These are phyloP conservation scores for Heteromyza rotundicornis DNA, from an alignment of 2,888 invertebrate genomes.

Conservation along the genomic window DNA sequence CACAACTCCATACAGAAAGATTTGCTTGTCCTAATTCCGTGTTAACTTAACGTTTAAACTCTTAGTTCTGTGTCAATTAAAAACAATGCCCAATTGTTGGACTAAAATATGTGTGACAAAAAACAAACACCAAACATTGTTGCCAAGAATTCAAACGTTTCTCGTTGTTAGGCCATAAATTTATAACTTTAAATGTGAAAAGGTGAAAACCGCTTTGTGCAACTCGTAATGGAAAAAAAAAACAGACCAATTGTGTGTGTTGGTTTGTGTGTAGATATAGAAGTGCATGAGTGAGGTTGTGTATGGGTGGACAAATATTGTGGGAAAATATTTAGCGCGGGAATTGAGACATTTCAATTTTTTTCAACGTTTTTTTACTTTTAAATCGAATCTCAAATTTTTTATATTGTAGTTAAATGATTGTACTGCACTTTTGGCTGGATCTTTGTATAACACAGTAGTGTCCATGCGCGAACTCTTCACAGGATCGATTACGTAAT, in stretches of 20 bases:
- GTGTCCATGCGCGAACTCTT: no score
- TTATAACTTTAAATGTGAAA: constrained; percentile 1
- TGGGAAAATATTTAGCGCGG: constrained; percentile 16
- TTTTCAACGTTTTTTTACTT: background rate
- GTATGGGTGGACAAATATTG: constrained; percentile 24
- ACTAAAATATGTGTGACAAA: background rate
- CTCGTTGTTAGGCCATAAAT: background rate
- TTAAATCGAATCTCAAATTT: background rate
- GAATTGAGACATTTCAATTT: no score
- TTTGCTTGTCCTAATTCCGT: no score
- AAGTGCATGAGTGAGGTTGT: constrained; percentile 12
- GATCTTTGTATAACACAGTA: no score
- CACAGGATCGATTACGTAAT: no score
- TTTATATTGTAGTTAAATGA: no score
- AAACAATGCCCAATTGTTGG: background rate
- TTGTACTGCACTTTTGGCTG: no score
- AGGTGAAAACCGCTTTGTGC: background rate
- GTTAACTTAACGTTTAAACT: no score
- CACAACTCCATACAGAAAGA: no score
- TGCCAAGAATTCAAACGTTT: constrained; percentile 20
- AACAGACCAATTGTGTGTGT: background rate
- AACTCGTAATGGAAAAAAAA: background rate
- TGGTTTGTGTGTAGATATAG: no score
- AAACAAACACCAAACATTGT: no score
- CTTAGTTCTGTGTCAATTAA: background rate